Base-by-base conservation (phyloP, 1,140 invertebrate genomes). In the Panulirus ornatus region DNA sequence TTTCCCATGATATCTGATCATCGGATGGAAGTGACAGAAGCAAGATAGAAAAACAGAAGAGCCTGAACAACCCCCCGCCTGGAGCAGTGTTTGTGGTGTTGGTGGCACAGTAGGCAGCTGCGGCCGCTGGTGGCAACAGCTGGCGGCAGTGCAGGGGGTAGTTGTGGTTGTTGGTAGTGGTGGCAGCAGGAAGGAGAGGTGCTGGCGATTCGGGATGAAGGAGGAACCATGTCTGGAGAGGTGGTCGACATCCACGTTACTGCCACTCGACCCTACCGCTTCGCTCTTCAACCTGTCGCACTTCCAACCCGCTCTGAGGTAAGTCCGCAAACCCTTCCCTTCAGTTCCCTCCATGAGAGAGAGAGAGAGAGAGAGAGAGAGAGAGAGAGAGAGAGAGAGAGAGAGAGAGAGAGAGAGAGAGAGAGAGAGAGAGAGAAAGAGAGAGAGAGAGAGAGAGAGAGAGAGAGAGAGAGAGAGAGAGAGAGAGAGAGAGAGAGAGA, bases 321-420 rank as follows among this genome's bases (percentile, higher is more conserved):
- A 16, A 19, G 36, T 75, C 22, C 27, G 36, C 8, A 30, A 75
- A 75, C 27, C 16, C 27, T 34, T 34, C 16, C 27, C 27, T 9
- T 5, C 9, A 75, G 36, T 16, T 5, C 22, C 19, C 19, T 34
- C 6, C 14, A 6, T 42, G 34, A 76, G 14, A 76, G 73, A 38
- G 73, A 38, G 14, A 34, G 73, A 38, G 70, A 73, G 71, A 75
- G 38, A 75, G 71, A 75, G 71, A 75, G 38, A 75, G 71, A 75
- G 71, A 75, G 38, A 34, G 71, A 75, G 71, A 40, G 38, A 81
- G 78, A 81, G 47, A 81, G 34, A 51, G 78, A 81, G 47, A 47
- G 34, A 54, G 47, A 81, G 47, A 81, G 47, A 81, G 8, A 44
- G 44, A 42, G n/a, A 42, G 9, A 44, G 40, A 47, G 38, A 81